phyloP scores from a whole-genome alignment of 1,140 invertebrate genomes.

The Tribolium castaneum region DNA sequence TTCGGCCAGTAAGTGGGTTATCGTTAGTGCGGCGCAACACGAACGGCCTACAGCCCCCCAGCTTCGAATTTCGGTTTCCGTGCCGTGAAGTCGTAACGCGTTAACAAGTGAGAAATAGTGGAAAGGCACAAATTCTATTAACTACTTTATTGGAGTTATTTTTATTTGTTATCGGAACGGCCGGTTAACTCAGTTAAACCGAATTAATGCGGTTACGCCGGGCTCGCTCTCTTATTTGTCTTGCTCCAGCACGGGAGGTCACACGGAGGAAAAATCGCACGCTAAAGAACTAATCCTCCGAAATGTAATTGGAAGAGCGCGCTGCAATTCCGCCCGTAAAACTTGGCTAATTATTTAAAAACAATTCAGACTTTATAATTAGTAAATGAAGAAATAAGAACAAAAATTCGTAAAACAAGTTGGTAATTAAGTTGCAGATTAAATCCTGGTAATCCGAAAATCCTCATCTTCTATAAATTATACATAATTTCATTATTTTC shows the following conservation, averaged over 20 bases:
- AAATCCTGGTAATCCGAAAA: constrained; percentile 58
- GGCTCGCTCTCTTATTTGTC: constrained; percentile 25
- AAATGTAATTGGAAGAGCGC: constrained; percentile 47
- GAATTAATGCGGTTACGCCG: neutral
- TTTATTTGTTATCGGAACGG: constrained; percentile 46
- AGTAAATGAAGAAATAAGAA: constrained; percentile 56
- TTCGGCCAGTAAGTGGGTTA: neutral
- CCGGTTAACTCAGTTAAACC: constrained; percentile 34
- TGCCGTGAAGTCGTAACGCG: constrained; percentile 22
- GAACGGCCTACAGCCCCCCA: neutral
- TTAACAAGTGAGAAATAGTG: constrained; percentile 47
- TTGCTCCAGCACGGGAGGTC: neutral
- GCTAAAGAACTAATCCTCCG: constrained; percentile 43
- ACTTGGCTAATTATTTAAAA: constrained; percentile 57
- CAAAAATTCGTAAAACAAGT: constrained; percentile 56
- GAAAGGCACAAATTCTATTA: constrained; percentile 43
- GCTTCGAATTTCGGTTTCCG: constrained; percentile 10
- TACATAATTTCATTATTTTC: constrained; percentile 48
- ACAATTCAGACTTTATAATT: constrained; percentile 58
- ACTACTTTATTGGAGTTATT: constrained; percentile 46
- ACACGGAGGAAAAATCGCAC: neutral
- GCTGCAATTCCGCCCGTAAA: constrained; percentile 47
- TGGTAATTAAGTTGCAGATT: constrained; percentile 57
- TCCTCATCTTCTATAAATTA: constrained; percentile 57
- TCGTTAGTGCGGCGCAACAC: constrained; percentile 21